Evolutionary conservation across 2,888 invertebrate species (phyloP), one percentile per base, ranked within the genome.

Genomic region (Caenorhabditis wallacei): DNA sequence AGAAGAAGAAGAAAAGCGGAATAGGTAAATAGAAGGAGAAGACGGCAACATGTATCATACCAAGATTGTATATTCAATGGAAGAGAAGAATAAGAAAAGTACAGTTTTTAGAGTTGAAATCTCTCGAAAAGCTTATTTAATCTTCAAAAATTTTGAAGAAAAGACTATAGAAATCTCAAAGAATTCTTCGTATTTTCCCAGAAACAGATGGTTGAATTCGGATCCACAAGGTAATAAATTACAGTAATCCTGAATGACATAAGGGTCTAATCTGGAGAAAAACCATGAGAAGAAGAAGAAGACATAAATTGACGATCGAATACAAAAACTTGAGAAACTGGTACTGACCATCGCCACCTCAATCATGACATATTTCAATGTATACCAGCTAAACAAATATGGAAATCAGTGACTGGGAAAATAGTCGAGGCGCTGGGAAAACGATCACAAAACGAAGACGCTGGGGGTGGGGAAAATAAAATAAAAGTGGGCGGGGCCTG

Each of bases 381-480:
- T 66, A 66, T 66, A 70, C 43, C 70, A 57, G 70, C 70, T 70
- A 70, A 70, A 30, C 70, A 70, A 57, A 70, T 46, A 70, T 57
- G 57, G 56, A 48, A 70, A 66, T 66, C 66, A 66, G 64, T 64
- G 66, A 66, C 22, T 66, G 64, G 64, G 51, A 66, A 66, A 66
- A 51, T 16, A 30, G 22, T 35, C 40, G 40, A 40, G 22, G 59
- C 59, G 40, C 37, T 40, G 59, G 40, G 40, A 59, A 59, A 59
- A 40, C 40, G 59, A 37, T 35, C 59, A 59, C 59, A 59, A n/a
- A 59, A 22, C 37, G 63, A 63, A 37, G 20, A 53, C 53, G 35
- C 11, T 16, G 18, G 61, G 8, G 30, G 48, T 16, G 26, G 18
- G 40, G 30, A 18, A 22, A 30, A 18, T 30, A 11, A 40, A 22